Evolutionary conservation across 2,113 vertebrate species (phyloP), one percentile per base, ranked within the genome.

Genomic region (Lamprotornis superbus): DNA sequence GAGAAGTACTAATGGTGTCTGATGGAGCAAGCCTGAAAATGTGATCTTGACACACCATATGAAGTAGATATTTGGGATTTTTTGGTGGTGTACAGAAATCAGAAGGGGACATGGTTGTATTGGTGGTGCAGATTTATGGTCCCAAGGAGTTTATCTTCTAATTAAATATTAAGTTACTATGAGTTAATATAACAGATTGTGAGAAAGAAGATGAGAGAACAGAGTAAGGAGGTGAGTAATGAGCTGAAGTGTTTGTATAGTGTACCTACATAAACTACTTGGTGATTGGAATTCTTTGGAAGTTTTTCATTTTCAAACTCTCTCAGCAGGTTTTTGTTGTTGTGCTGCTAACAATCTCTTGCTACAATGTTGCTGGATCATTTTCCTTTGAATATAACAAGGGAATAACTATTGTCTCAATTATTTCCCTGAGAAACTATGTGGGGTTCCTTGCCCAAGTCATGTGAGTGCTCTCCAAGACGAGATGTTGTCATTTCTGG

Each of bases 251-350:
- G 63, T 59, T 74, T 0, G 0, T 80, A 15, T 15, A 53, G 19
- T 63, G 44, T 84, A 56, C 39, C 44, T 80, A 28, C 75, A 52
- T 67, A 74, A 95, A 78, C 31, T 73, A 46, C 0, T 0, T 35
- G 22, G 68, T 52, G 56, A 78, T 83, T 92, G 55, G 94, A 96
- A 93, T 95, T 88, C 92, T 70, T 88, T 60, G 56, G 44, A 93
- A 88, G 24, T 94, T 91, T 96, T 95, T 93, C 17, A 71, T 74
- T 64, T 94, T 96, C 80, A 70, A 71, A 77, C 17, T 70, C 40
- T 95, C 93, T 93, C 94, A 95, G 85, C 90, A 81, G 82, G 75
- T 86, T 95, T 87, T 61, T 81, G 64, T 83, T 94, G 67, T 90
- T 94, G 63, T 86, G 52, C 55, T 91, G 67, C 87, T 94, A 92